Conservation (phyloP, 37 sponge, comb jelly and placozoan genomes). For the Aplysina aerophoba region DNA sequence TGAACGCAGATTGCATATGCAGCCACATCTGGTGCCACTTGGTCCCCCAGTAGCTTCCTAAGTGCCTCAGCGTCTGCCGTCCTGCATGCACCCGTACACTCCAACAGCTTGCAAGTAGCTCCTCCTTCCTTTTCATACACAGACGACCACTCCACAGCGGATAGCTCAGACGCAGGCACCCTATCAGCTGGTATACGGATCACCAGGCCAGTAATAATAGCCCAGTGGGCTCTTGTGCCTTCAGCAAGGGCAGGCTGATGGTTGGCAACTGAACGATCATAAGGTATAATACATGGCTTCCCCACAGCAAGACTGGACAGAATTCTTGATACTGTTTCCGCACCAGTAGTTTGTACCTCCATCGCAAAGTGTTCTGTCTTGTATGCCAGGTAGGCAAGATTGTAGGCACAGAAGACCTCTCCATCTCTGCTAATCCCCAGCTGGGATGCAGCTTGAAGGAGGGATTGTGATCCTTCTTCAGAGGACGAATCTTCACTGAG, state of each 20-base stretch:
- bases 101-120: background rate
- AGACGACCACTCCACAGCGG: background rate
- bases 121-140: background rate
- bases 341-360: background rate
- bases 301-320: background rate
- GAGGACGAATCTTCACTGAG: background rate
- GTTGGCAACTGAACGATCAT: constrained; percentile 18
- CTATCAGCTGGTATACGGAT: background rate
- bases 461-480: background rate
- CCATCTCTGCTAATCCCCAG: constrained; percentile 30
- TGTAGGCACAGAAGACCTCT: constrained; percentile 30
- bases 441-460: background rate
- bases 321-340: background rate
- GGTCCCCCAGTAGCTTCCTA: background rate
- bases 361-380: background rate
- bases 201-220: constrained; percentile 11
- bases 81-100: background rate
- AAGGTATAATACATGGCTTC: constrained; percentile 11
- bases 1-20: background rate
- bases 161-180: background rate
- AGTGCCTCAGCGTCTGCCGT: too few species aligned
- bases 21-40: background rate
- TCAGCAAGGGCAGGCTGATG: constrained; percentile 5
- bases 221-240: constrained; percentile 38
- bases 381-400: background rate